These are phyloP conservation scores for Cladorhizidae sp. DNA, from an alignment of 37 sponge, comb jelly and placozoan species.

Conservation along the genomic window DNA sequence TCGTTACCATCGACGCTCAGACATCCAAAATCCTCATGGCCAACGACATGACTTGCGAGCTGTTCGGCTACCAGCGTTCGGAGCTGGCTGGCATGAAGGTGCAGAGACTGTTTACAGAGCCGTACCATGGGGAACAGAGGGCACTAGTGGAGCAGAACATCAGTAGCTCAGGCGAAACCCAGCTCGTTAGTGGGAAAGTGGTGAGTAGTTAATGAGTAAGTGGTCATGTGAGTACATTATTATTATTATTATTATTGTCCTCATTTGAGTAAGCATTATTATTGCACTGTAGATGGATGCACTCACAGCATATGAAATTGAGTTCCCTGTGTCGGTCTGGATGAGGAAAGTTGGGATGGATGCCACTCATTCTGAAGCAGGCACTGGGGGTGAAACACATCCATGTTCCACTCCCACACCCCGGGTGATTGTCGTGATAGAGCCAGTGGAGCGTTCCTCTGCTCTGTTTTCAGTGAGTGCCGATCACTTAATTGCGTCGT, in stretches of 20 bases:
- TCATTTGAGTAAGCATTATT: background rate
- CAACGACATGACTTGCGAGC: conserved; percentile 81
- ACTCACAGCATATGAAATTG: conserved; percentile 55
- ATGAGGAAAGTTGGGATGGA: conserved; percentile 72
- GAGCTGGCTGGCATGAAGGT: conserved; percentile 81
- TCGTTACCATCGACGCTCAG: conserved; percentile 81
- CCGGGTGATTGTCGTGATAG: conserved; percentile 84
- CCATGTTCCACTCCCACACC: conserved; percentile 22
- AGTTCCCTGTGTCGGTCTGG: conserved; percentile 94
- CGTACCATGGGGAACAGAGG: conserved; percentile 59
- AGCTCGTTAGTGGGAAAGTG: conserved; percentile 92
- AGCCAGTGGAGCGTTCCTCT: conserved; percentile 81
- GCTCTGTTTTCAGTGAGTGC: conserved; percentile 62
- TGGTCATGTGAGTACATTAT: background rate
- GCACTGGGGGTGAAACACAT: background rate
- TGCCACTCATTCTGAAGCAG: background rate
- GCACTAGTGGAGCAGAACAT: conserved; percentile 85
- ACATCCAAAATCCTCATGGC: conserved; percentile 72
- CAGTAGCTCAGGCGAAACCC: conserved; percentile 63
- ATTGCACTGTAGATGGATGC: conserved; percentile 81
- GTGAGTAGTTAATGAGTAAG: too few relatives aligned
- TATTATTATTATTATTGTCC: too few relatives aligned
- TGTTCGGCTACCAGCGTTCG: conserved; percentile 69
- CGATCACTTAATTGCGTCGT: conserved; percentile 37
- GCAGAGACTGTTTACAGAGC: conserved; percentile 73